phyloP scores from a whole-genome alignment of 2,113 vertebrate species.

The Taxidea taxus region DNA sequence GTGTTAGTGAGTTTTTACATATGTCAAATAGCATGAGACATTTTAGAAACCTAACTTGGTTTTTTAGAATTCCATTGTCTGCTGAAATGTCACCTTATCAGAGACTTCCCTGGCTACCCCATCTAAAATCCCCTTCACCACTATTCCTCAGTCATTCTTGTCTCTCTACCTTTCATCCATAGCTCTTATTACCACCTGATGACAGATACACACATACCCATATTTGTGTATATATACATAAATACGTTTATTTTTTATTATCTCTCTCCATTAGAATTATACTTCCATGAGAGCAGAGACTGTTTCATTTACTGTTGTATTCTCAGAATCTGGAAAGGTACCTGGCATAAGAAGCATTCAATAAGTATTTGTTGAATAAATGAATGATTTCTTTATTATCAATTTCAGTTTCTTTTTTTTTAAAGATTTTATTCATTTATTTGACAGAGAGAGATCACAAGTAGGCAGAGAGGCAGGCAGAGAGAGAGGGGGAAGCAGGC shows the following conservation, averaged over 20 bases:
- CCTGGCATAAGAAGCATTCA: not conserved
- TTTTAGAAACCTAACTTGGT: not conserved
- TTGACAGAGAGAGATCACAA: too few species aligned
- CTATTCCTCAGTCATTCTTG: not conserved
- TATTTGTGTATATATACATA: not conserved
- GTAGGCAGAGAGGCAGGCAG: too few species aligned
- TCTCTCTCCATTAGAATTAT: not conserved
- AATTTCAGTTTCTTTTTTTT: slow-evolving; percentile 49
- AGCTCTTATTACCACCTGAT: not conserved
- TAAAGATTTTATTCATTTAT: too few species aligned
- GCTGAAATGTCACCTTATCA: not conserved
- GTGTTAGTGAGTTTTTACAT: not conserved
- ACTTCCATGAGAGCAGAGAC: not conserved
- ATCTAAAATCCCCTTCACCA: not conserved
- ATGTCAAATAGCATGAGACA: not conserved
- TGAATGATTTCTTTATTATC: slow-evolving; percentile 19
- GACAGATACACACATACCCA: not conserved
- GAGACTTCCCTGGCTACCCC: not conserved
- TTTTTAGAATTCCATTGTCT: slow-evolving; percentile 20
- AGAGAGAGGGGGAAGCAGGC: too few species aligned
- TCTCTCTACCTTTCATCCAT: not conserved
- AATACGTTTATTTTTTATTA: not conserved
- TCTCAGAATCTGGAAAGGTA: not conserved
- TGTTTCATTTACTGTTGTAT: not conserved
- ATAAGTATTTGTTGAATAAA: slow-evolving; percentile 22